Percentiles rank a stretch among this genome's conserved stretches.
phyloP scores from a whole-genome alignment of 2,888 invertebrate genomes.

The Zygothrica quintamaculata region DNA sequence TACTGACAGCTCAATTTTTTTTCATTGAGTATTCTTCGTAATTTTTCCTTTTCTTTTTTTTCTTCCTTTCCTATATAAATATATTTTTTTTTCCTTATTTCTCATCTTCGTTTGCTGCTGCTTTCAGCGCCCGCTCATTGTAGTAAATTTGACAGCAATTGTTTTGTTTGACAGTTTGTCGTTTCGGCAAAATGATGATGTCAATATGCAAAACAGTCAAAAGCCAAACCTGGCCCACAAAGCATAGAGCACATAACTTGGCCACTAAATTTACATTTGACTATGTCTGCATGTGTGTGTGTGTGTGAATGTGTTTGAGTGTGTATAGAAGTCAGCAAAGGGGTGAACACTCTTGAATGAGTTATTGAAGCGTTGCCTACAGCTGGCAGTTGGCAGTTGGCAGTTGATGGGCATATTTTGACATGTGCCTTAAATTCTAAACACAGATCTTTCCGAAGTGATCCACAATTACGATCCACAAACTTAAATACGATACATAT shows the following conservation, averaged over 20 bases:
- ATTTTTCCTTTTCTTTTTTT: constrained; percentile 10
- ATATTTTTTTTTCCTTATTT: constrained; percentile 10
- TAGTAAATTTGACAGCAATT: constrained; percentile 79
- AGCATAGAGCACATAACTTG: neutral
- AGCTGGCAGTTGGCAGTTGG: constrained; percentile 33
- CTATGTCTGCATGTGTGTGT: no score
- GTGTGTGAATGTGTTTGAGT: no score
- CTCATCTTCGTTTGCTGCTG: constrained; percentile 28
- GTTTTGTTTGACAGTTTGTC: constrained; percentile 79
- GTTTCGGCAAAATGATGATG: constrained; percentile 75
- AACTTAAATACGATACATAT: no score
- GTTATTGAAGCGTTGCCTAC: constrained; percentile 57
- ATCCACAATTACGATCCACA: constrained; percentile 17
- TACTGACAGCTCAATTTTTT: constrained; percentile 72
- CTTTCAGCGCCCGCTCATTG: constrained; percentile 52
- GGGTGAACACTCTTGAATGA: constrained; percentile 47
- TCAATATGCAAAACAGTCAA: constrained; percentile 74
- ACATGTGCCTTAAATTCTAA: constrained; percentile 28
- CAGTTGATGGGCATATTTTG: constrained; percentile 41
- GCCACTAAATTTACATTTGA: constrained; percentile 43
- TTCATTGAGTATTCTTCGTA: constrained; percentile 35
- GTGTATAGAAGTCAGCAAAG: constrained; percentile 37
- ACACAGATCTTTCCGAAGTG: constrained; percentile 5
- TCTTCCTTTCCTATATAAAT: constrained; percentile 2
- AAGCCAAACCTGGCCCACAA: constrained; percentile 20